These are phyloP conservation scores for Premnoplex brunnescens DNA, from an alignment of 2,797 vertebrate genomes.

Conservation along the genomic window DNA sequence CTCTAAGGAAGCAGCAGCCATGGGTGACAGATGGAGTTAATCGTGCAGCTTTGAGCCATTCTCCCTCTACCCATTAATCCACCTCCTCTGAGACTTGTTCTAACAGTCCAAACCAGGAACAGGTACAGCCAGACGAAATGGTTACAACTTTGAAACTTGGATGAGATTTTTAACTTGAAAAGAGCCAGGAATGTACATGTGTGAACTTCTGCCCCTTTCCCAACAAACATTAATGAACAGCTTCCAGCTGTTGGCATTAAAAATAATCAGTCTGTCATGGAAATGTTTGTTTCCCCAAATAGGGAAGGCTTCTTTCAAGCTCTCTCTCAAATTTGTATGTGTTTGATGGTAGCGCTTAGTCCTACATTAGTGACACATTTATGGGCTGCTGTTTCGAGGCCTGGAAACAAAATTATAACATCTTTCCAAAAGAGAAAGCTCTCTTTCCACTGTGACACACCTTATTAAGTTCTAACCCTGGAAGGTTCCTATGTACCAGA, in stretches of 20 bases:
- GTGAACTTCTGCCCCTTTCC: not conserved
- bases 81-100: not conserved
- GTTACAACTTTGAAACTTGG: not conserved
- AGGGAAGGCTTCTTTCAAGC: not conserved
- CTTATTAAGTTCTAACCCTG: not conserved
- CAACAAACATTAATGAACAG: not conserved
- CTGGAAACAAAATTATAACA: not conserved
- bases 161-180: not conserved
- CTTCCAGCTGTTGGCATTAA: constrained; percentile 1
- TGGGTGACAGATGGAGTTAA: not conserved
- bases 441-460: not conserved
- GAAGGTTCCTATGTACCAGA: not conserved
- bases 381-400: not conserved
- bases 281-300: not conserved
- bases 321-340: not conserved
- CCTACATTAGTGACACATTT: not conserved
- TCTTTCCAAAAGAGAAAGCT: not conserved
- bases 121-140: not conserved
- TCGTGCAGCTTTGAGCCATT: not conserved
- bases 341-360: not conserved
- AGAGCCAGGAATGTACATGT: not conserved
- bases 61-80: not conserved
- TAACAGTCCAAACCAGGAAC: not conserved
- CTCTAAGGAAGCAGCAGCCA: not conserved
- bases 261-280: not conserved